Evolutionary conservation across 2,797 vertebrate genomes (phyloP).

Genomic region (Pelobates cultripes): DNA sequence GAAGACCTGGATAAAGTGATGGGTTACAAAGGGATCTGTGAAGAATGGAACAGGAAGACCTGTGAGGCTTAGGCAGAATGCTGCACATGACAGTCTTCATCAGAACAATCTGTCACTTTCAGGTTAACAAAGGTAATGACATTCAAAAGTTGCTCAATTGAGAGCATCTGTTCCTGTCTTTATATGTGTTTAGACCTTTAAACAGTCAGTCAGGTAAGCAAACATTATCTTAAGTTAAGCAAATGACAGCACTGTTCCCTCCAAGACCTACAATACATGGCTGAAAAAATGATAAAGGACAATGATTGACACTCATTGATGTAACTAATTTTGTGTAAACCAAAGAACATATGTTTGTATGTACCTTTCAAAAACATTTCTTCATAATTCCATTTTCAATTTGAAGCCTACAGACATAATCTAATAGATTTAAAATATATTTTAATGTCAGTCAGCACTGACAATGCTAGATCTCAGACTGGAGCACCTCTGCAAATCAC

Average conservation of each 20-base stretch:
- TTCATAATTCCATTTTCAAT: neutral
- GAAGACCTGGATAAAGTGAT: too few species aligned
- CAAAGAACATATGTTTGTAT: neutral
- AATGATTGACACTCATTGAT: neutral
- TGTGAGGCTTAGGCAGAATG: too few species aligned
- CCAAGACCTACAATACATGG: neutral
- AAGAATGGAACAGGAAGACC: too few species aligned
- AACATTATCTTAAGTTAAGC: neutral
- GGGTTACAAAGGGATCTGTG: too few species aligned
- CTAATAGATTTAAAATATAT: neutral
- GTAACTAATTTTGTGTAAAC: neutral
- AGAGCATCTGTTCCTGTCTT: too few species aligned
- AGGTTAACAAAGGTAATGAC: too few species aligned
- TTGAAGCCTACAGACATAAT: neutral
- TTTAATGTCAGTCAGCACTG: neutral
- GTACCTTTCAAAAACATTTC: neutral
- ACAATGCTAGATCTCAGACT: neutral
- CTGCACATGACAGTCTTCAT: too few species aligned
- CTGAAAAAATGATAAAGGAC: neutral
- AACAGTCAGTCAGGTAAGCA: neutral
- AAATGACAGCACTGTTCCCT: neutral
- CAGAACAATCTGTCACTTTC: too few species aligned
- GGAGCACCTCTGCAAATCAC: constrained; percentile 39
- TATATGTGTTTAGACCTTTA: neutral
- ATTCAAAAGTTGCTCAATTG: too few species aligned